Conservation (phyloP, 2,113 vertebrate species). For the Aptenodytes patagonicus region DNA sequence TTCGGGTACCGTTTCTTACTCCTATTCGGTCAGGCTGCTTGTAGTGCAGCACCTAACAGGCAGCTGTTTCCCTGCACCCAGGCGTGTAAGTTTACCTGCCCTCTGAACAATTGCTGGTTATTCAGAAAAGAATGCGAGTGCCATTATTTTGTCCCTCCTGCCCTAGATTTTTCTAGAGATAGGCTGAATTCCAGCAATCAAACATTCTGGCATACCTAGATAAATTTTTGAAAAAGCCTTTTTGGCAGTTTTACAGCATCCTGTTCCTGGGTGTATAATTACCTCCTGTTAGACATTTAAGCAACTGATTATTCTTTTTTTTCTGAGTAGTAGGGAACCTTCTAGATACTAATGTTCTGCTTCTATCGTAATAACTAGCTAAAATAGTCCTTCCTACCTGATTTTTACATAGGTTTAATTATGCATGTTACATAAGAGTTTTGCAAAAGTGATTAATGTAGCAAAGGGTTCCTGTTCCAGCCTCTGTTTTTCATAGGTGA, state of each 20-base stretch:
- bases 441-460: neutral
- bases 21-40: neutral
- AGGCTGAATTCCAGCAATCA: constrained; percentile 27
- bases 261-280: constrained; percentile 62
- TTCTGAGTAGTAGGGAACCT: constrained; percentile 5
- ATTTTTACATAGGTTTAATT: neutral
- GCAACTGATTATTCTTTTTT: neutral
- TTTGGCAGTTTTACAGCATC: constrained; percentile 51
- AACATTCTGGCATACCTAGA: constrained; percentile 18
- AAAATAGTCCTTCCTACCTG: constrained; percentile 1
- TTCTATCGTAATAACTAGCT: neutral
- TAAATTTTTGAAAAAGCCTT: constrained; percentile 40
- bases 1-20: neutral
- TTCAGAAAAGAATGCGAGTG: neutral
- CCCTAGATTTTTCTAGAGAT: constrained; percentile 37
- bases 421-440: neutral
- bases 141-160: neutral
- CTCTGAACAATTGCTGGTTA: neutral
- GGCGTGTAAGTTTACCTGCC: neutral
- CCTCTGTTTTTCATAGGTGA: neutral
- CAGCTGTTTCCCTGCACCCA: neutral
- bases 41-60: neutral
- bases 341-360: constrained; percentile 36
- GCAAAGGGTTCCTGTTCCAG: neutral
- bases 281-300: constrained; percentile 60